Evolutionary conservation across 2,888 invertebrate species (phyloP).

Genomic region (Ormyrus pomaceus): DNA sequence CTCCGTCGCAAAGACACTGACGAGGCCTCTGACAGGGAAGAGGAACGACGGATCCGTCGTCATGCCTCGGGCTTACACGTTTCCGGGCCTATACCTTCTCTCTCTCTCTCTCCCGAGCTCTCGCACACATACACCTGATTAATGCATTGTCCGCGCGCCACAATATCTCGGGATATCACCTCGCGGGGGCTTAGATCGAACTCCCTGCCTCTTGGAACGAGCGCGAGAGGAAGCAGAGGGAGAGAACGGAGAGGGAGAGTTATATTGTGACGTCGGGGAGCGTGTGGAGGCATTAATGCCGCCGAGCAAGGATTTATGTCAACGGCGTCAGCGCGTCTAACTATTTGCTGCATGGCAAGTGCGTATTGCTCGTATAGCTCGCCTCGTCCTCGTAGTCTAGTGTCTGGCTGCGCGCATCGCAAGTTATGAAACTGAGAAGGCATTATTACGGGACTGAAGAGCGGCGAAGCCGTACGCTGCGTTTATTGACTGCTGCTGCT

Average conservation of each 20-base stretch:
- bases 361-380: too few relatives aligned
- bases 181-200: too few relatives aligned
- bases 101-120: background rate
- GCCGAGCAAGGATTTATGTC: conserved; percentile 37
- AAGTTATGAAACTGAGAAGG: conserved; percentile 27
- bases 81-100: background rate
- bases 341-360: conserved; percentile 6
- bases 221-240: background rate
- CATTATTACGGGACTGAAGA: conserved; percentile 10
- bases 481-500: background rate
- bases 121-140: conserved; percentile 16
- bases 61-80: too few relatives aligned
- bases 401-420: background rate
- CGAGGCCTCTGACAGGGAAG: background rate
- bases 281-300: conserved; percentile 6
- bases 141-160: conserved; percentile 30
- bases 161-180: background rate
- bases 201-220: too few relatives aligned
- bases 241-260: background rate
- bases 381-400: too few relatives aligned
- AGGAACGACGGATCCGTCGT: too few relatives aligned
- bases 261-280: background rate
- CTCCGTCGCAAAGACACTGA: conserved; percentile 24
- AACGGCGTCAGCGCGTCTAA: conserved; percentile 29
- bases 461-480: background rate